Evolutionary conservation across 2,797 vertebrate genomes (phyloP), one percentile per base, ranked within the genome.

Genomic region (Darevskia mixta): DNA sequence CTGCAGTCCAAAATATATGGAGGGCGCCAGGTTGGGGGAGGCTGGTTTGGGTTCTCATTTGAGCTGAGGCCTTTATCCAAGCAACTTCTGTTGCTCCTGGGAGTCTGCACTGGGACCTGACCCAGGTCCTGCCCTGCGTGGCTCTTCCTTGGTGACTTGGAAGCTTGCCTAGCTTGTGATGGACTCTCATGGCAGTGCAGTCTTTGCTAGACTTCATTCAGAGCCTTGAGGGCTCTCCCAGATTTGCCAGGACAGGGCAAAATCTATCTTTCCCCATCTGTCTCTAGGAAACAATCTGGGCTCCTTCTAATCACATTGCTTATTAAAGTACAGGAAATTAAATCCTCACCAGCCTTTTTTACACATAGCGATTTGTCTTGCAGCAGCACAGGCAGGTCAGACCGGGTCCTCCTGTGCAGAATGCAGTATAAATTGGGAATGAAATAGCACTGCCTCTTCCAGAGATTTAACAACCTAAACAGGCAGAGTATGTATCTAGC

Each of bases 321-420:
- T 82, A 82, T 79, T 87, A 87, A 75, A 87, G 58, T 75, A 87
- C 86, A 87, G 86, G 86, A 87, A 87, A 87, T 87, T 87, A 87
- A 82, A 82, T 82, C 86, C 38, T 41, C 66, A 71, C 79, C 45
- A 84, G 82, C 27, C 18, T 32, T 72, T 83, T 41, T 78, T 83
- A 83, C 49, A 79, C 66, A 32, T 61, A 23, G 64, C 32, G 43
- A 79, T 83, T 83, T 83, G 75, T 83, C 75, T 84, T 72, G 27
- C 6, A 41, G 75, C 35, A 20, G 10, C 41, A 78, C 43, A 72
- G 81, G 35, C 27, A 58, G 43, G 64, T 79, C 81, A 83, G n/a
- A 38, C 11, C 75, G 71, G 32, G 61, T 32, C 61, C 35, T 71
- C 32, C 64, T 78, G 61, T 38, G n/a, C 32, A 58, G 87, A 88